These are phyloP conservation scores for Pedionomus torquatus DNA, from an alignment of 2,113 vertebrate species.

Conservation along the genomic window DNA sequence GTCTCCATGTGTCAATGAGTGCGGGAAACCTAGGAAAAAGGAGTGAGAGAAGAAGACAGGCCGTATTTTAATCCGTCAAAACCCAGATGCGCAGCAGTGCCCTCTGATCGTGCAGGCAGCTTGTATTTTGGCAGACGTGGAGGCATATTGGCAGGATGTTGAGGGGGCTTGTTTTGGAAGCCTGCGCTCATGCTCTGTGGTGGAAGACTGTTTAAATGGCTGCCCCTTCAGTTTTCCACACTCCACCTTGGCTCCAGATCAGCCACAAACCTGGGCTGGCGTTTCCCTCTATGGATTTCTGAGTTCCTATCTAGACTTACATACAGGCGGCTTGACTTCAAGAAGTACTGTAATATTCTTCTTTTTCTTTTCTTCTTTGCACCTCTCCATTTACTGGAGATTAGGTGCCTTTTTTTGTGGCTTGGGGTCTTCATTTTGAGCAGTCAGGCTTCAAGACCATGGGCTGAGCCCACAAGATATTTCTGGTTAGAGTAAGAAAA, in stretches of 20 bases:
- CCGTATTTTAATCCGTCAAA: background rate
- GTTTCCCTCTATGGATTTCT: background rate
- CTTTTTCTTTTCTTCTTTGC: background rate
- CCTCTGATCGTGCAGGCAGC: background rate
- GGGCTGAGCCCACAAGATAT: background rate
- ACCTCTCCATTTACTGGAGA: background rate
- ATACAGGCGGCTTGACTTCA: background rate
- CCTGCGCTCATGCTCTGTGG: background rate
- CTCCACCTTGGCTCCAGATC: background rate
- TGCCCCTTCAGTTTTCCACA: background rate
- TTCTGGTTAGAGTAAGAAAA: background rate
- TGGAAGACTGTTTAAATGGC: background rate
- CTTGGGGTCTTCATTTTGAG: background rate
- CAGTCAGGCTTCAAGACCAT: background rate
- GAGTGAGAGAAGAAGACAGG: background rate
- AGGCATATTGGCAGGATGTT: background rate
- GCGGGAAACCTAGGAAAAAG: background rate
- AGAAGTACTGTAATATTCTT: background rate
- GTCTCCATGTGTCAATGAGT: background rate
- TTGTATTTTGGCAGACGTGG: slow-evolving; percentile 11
- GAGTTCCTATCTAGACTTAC: background rate
- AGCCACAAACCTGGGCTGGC: background rate
- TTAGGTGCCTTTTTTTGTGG: background rate
- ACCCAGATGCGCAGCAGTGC: background rate
- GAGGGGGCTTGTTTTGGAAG: background rate